Percentiles rank a stretch among this genome's conserved stretches.
phyloP scores from a whole-genome alignment of 2,797 vertebrate genomes.

The Coilia nasus region DNA sequence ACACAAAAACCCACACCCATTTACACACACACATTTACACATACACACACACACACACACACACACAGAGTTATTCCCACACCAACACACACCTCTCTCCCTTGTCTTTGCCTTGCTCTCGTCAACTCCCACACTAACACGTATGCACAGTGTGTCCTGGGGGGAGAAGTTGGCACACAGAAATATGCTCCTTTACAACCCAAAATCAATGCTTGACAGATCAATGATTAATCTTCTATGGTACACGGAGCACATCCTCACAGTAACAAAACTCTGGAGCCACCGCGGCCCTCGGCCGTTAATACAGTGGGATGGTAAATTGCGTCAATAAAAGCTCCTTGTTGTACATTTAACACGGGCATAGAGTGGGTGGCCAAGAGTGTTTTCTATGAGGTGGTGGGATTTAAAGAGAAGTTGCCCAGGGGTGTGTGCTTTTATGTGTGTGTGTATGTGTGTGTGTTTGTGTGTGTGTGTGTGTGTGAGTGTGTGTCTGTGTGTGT shows the following conservation, averaged over 20 bases:
- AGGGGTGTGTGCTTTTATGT: background rate
- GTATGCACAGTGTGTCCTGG: background rate
- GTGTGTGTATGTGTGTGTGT: conserved; percentile 4
- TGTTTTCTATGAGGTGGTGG: background rate
- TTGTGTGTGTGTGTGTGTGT: conserved; percentile 31
- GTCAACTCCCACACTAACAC: background rate
- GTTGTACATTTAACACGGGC: background rate
- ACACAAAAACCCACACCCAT: too few relatives aligned
- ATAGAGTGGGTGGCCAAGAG: conserved; percentile 2
- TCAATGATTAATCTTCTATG: background rate
- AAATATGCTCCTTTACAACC: background rate
- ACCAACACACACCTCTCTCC: background rate
- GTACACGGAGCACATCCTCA: conserved; percentile 11
- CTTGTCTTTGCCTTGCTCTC: background rate
- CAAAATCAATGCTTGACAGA: conserved; percentile 9
- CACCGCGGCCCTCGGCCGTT: background rate
- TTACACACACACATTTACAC: too few relatives aligned
- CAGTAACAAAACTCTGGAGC: background rate
- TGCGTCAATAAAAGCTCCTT: background rate
- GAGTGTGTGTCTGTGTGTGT: conserved; percentile 29
- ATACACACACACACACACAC: background rate
- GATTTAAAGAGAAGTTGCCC: background rate
- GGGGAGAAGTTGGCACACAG: background rate
- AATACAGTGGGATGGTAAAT: background rate
- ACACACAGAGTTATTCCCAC: background rate